Evolutionary conservation across 2,797 vertebrate genomes (phyloP), one percentile per base, ranked within the genome.

Genomic region (Sebastes minor): DNA sequence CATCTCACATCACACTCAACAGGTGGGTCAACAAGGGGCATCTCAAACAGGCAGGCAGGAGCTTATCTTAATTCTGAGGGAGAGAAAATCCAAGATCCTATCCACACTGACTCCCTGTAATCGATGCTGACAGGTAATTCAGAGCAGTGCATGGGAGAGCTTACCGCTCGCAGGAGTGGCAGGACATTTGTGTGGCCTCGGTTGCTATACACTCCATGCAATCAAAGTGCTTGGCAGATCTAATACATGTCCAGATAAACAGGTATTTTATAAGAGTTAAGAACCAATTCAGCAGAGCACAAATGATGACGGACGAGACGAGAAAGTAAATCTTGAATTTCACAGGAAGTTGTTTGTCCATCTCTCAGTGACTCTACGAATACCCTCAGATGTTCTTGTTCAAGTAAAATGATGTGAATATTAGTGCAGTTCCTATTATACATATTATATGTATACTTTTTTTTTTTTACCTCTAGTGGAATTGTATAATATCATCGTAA

Each of bases 21-120:
- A 90, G 88, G 91, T 95, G 90, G 93, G 93, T 95, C 94, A 96
- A 93, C 92, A 88, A 88, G 92, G 93, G 92, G 91, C 93, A 94
- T 91, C 91, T 85, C 89, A 92, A 92, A 94, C 90, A 88, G 91
- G 90, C 90, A 90, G 89, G 91, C 92, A 89, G 92, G 83, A 95
- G 95, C 94, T 96, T 96, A 95, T 96, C 95, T 95, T 95, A 95
- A 96, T 95, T 95, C 95, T 92, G 89, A 92, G 90, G 82, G 90
- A 93, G 93, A 94, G 95, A 94, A 95, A 95, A 96, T 95, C 95
- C 93, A 87, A 93, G 95, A 96, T 95, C 93, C 93, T 90, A 91
- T 95, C 94, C 94, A 89, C 83, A 52, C 70, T 55, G 89, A 92
- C 90, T 92, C 85, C 76, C 86, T 84, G 94, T 96, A 96, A 96